Evolutionary conservation across 1,140 invertebrate genomes (phyloP).

Genomic region (Drosophila rufa): DNA sequence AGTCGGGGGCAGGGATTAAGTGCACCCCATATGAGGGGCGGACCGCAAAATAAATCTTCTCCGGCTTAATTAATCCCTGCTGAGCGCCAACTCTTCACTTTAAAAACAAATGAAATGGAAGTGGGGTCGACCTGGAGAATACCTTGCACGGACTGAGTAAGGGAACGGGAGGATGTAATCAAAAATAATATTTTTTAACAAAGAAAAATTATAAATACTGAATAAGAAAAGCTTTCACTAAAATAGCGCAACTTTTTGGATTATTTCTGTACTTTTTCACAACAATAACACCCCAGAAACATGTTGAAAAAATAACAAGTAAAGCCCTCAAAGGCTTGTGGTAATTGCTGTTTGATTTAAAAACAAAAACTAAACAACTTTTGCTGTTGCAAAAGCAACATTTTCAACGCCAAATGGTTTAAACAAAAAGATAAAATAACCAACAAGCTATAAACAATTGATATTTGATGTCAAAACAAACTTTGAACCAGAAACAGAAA

Average conservation of each 20-base stretch:
- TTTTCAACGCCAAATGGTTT: background rate
- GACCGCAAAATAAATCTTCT: slow-evolving; percentile 61
- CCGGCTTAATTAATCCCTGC: slow-evolving; percentile 72
- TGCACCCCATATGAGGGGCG: slow-evolving; percentile 14
- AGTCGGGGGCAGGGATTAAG: slow-evolving; percentile 10
- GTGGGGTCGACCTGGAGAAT: background rate
- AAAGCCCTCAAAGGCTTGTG: background rate
- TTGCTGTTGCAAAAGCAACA: no score
- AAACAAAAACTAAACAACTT: background rate
- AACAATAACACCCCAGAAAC: background rate
- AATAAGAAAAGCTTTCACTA: background rate
- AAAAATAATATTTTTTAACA: background rate
- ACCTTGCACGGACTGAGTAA: background rate
- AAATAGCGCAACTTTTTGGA: no score
- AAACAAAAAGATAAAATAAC: background rate
- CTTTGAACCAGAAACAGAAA: background rate
- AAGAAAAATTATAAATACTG: background rate
- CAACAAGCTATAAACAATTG: background rate
- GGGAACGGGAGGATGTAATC: no score
- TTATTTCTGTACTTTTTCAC: background rate
- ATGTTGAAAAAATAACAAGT: background rate
- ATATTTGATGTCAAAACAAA: slow-evolving; percentile 14
- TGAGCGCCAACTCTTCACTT: slow-evolving; percentile 29
- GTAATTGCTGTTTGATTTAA: background rate
- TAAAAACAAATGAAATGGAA: background rate